Evolutionary conservation across 2,113 vertebrate species (phyloP).

Genomic region (Planiliza haematocheilus): DNA sequence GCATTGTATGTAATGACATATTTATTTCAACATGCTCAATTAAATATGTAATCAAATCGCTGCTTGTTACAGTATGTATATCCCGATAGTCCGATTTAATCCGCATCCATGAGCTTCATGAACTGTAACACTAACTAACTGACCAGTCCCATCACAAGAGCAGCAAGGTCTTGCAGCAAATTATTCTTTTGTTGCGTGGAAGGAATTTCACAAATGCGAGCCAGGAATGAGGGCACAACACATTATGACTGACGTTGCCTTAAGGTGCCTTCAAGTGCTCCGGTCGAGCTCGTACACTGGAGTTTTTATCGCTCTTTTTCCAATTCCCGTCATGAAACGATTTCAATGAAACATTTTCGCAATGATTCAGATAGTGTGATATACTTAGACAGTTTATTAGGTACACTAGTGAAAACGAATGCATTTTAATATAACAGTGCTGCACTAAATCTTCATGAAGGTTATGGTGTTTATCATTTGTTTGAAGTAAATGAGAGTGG

Average conservation of each 20-base stretch:
- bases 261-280: conserved; percentile 49
- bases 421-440: too few relatives aligned
- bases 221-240: conserved; percentile 61
- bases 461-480: too few relatives aligned
- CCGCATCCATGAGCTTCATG: background rate
- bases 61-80: background rate
- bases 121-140: background rate
- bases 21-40: background rate
- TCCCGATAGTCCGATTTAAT: background rate
- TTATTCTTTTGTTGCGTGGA: conserved; percentile 59
- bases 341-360: too few relatives aligned
- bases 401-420: too few relatives aligned
- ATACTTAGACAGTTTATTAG: too few relatives aligned
- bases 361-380: too few relatives aligned
- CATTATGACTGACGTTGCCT: conserved; percentile 7
- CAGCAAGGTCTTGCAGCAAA: conserved; percentile 24
- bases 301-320: background rate
- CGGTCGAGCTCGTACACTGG: conserved; percentile 7
- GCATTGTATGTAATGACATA: background rate
- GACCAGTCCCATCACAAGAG: background rate
- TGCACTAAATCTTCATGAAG: too few relatives aligned
- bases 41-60: background rate
- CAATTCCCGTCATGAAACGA: too few relatives aligned
- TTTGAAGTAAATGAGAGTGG: too few relatives aligned
- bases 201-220: conserved; percentile 72